phyloP scores from a whole-genome alignment of 1,140 invertebrate genomes.

The Hermatobates lingyangjiaoensis region DNA sequence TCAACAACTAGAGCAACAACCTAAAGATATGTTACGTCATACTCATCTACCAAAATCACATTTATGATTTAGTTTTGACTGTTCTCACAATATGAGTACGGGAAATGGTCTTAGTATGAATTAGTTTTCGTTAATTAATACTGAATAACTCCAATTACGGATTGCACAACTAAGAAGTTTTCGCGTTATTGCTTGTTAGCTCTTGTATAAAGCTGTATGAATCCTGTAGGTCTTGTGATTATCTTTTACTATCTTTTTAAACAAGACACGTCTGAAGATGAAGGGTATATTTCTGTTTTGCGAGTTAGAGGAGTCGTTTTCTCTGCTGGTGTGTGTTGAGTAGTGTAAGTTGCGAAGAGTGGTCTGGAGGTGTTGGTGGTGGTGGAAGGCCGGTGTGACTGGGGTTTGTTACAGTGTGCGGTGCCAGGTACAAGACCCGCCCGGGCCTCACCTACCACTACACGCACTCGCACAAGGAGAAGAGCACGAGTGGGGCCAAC shows the following conservation, averaged over 20 bases:
- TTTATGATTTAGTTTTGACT: too few relatives aligned
- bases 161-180: too few relatives aligned
- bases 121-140: too few relatives aligned
- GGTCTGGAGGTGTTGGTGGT: neutral
- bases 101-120: too few relatives aligned
- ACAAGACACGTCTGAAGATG: neutral
- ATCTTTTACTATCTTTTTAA: neutral
- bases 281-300: neutral
- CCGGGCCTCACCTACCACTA: slow-evolving; percentile 94
- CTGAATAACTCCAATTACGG: too few relatives aligned
- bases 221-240: too few relatives aligned
- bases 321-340: slow-evolving; percentile 1
- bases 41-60: too few relatives aligned
- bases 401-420: slow-evolving; percentile 59
- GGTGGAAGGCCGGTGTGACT: slow-evolving; percentile 2
- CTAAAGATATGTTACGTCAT: too few relatives aligned
- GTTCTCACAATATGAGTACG: too few relatives aligned
- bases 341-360: neutral
- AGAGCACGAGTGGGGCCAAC: slow-evolving; percentile 28
- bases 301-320: neutral
- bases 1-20: too few relatives aligned
- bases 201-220: too few relatives aligned
- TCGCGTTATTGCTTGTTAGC: too few relatives aligned
- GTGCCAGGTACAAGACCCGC: slow-evolving; percentile 90
- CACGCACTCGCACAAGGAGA: slow-evolving; percentile 80